Conservation (phyloP, 2,888 invertebrate species). For the Lingula anatina region DNA sequence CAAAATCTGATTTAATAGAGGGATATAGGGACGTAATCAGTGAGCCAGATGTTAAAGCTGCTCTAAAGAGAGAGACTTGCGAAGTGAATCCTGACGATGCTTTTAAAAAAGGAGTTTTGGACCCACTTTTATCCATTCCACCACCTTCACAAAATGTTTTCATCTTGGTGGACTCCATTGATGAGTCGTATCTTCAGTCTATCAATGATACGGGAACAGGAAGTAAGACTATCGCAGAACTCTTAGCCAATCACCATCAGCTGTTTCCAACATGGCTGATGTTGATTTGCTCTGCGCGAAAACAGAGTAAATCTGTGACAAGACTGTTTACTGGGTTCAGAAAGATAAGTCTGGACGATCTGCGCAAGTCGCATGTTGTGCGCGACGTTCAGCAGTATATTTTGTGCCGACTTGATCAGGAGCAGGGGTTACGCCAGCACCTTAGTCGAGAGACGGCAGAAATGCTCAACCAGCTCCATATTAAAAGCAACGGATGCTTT, state of each 20-base stretch:
- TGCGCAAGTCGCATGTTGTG: constrained; percentile 74
- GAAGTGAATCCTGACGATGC: constrained; percentile 86
- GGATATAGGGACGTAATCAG: constrained; percentile 50
- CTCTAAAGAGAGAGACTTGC: constrained; percentile 71
- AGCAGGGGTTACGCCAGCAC: constrained; percentile 80
- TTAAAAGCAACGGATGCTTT: constrained; percentile 81
- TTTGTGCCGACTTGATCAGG: constrained; percentile 75
- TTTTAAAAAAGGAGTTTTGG: constrained; percentile 79
- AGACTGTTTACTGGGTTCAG: constrained; percentile 75
- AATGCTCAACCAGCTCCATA: constrained; percentile 88
- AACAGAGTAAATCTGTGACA: constrained; percentile 71
- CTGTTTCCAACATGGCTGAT: constrained; percentile 89
- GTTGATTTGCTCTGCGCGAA: constrained; percentile 74
- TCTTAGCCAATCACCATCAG: constrained; percentile 84
- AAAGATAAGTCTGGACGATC: constrained; percentile 84
- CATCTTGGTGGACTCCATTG: constrained; percentile 86
- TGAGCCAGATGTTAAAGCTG: constrained; percentile 77
- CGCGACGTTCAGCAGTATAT: constrained; percentile 95
- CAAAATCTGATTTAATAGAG: constrained; percentile 48
- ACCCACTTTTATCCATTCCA: constrained; percentile 80
- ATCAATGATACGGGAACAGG: constrained; percentile 27
- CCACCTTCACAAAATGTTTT: constrained; percentile 71
- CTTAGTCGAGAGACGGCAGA: constrained; percentile 89
- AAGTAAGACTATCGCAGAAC: constrained; percentile 57
- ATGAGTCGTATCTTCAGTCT: constrained; percentile 60